Evolutionary conservation across 2,888 invertebrate species (phyloP).

Genomic region (Phortica okadai): DNA sequence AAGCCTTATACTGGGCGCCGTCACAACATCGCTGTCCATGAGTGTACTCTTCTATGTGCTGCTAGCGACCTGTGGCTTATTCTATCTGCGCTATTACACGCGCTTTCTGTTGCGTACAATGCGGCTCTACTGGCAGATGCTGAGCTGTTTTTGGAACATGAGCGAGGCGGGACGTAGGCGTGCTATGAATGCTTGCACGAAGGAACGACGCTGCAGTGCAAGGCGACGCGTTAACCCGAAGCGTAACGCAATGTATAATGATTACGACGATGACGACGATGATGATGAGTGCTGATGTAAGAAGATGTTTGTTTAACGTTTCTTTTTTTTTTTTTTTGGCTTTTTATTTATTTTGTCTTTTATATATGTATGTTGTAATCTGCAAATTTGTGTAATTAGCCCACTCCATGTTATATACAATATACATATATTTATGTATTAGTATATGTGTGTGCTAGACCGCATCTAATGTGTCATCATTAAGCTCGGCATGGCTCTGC

Average conservation of each 20-base stretch:
- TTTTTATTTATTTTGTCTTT: too few species aligned
- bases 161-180: neutral
- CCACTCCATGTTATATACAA: neutral
- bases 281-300: too few species aligned
- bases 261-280: too few species aligned
- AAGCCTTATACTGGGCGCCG: conserved; percentile 37
- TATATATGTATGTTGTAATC: too few species aligned
- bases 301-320: too few species aligned
- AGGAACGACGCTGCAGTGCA: too few species aligned
- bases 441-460: neutral
- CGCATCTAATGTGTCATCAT: conserved; percentile 4
- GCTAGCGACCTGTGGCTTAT: conserved; percentile 45
- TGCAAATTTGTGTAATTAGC: neutral
- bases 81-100: neutral
- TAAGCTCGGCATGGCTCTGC: neutral
- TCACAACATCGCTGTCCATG: neutral
- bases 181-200: too few species aligned
- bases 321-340: too few species aligned
- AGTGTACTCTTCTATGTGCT: conserved; percentile 50
- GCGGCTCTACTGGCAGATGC: neutral
- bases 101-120: too few species aligned
- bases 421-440: neutral
- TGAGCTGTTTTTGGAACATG: conserved; percentile 39
- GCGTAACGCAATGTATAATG: too few species aligned
- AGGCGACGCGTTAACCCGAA: too few species aligned